Evolutionary conservation across 2,888 invertebrate genomes (phyloP), one percentile per base, ranked within the genome.

Genomic region (Zhengitettix transpicula): DNA sequence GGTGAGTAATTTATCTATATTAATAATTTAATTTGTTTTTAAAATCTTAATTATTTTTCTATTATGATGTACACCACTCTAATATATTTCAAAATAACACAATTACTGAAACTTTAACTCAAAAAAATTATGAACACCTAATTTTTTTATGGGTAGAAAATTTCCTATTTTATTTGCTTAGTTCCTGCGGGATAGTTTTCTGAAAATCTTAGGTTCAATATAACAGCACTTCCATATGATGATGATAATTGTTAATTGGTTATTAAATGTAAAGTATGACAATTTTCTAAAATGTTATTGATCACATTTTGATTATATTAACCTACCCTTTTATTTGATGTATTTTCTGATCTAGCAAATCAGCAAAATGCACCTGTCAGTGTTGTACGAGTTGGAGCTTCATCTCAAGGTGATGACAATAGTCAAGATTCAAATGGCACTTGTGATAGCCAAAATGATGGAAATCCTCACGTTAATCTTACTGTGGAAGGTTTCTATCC

Each of bases 401-500:
- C 60, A 11, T 47, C 59, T 0, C 59, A 59, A 40, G 53, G 57
- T 41, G 57, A 59, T 47, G 78, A 81, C 61, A 77, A 78, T 60
- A 78, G 78, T 68, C 75, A 73, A 65, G 78, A 78, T 62, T 78
- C 70, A 53, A 69, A 67, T 58, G 70, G 57, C n/a, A 60, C 60
- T 68, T 58, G 65, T 55, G 67, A 68, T 60, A 70, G 71, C 28
- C 72, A 73, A 64, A 72, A 73, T 65, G 71, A 70, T 58, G 70
- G 80, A 70, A 81, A 81, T 67, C 80, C 80, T 65, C 80, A 82
- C 69, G 77, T 82, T 1, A 83, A 83, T 56, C 72, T 84, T 8
- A 81, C 81, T 56, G 81, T 84, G 28, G 83, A 84, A 68, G 81
- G 82, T 65, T 83, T 81, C 67, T 83, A 81, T 71, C 75, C 81